Conservation (phyloP, 2,113 vertebrate genomes). For the Clarias batrachus region DNA sequence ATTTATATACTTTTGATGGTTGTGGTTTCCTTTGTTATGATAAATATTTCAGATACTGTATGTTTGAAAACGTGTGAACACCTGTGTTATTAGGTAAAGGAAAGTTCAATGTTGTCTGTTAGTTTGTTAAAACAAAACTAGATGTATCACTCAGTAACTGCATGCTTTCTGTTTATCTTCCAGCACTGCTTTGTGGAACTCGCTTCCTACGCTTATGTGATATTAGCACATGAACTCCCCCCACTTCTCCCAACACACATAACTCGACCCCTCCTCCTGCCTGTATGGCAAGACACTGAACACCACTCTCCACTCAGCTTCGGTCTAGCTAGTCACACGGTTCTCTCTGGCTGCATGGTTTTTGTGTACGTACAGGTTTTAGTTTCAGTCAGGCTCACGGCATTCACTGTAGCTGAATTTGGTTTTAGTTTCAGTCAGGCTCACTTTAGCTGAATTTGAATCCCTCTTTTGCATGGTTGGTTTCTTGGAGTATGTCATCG, state of each 20-base stretch:
- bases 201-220: constrained; percentile 59
- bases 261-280: constrained; percentile 41
- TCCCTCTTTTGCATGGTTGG: constrained; percentile 62
- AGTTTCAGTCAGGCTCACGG: constrained; percentile 72
- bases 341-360: constrained; percentile 59
- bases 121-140: background rate
- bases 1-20: background rate
- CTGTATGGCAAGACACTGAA: constrained; percentile 51
- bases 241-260: constrained; percentile 22
- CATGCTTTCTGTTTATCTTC: background rate
- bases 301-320: constrained; percentile 50
- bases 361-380: constrained; percentile 55
- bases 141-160: background rate
- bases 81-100: background rate
- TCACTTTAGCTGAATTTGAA: constrained; percentile 57
- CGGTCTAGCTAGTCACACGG: constrained; percentile 61
- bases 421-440: constrained; percentile 73
- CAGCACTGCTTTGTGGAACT: constrained; percentile 46
- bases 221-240: constrained; percentile 59
- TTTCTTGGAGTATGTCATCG: constrained; percentile 56
- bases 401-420: constrained; percentile 55
- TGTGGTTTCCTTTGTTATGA: background rate
- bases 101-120: background rate
- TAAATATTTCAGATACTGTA: background rate
- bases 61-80: background rate